Evolutionary conservation across 2,888 invertebrate genomes (phyloP).

Genomic region (Phragmatobia fuliginosa): DNA sequence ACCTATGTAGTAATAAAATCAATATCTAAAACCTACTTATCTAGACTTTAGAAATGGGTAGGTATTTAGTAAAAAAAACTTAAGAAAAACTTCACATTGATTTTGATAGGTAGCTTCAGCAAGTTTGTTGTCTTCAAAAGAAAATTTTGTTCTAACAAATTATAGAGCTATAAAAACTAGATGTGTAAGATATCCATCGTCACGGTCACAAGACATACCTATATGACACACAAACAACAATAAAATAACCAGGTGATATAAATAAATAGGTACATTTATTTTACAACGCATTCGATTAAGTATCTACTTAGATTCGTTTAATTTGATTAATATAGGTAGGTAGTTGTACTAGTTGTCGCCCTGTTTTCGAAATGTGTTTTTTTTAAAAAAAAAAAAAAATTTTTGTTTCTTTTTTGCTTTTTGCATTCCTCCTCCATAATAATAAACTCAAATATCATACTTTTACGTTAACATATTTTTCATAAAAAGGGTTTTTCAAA

Average conservation of each 20-base stretch:
- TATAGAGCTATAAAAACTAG: neutral
- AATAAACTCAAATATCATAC: too few relatives aligned
- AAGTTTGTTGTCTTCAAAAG: neutral
- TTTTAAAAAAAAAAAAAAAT: too few relatives aligned
- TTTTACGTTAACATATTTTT: too few relatives aligned
- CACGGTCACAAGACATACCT: neutral
- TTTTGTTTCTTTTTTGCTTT: too few relatives aligned
- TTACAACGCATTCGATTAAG: neutral
- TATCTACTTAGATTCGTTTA: neutral
- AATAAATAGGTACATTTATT: neutral
- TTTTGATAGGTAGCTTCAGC: neutral
- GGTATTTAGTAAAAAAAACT: neutral
- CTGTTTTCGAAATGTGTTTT: too few relatives aligned
- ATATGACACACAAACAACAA: neutral
- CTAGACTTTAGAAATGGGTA: too few relatives aligned
- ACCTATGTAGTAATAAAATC: neutral
- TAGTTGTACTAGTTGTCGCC: too few relatives aligned
- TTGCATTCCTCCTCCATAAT: too few relatives aligned
- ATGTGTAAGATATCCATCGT: neutral
- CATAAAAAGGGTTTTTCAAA: too few relatives aligned
- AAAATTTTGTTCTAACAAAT: neutral
- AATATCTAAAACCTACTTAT: neutral
- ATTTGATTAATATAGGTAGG: too few relatives aligned
- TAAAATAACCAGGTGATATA: neutral
- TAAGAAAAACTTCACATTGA: neutral